Percentiles rank a stretch among this genome's conserved stretches.
These are phyloP conservation scores for Eurytoma californica DNA, from an alignment of 2,888 invertebrate genomes.

Conservation along the genomic window DNA sequence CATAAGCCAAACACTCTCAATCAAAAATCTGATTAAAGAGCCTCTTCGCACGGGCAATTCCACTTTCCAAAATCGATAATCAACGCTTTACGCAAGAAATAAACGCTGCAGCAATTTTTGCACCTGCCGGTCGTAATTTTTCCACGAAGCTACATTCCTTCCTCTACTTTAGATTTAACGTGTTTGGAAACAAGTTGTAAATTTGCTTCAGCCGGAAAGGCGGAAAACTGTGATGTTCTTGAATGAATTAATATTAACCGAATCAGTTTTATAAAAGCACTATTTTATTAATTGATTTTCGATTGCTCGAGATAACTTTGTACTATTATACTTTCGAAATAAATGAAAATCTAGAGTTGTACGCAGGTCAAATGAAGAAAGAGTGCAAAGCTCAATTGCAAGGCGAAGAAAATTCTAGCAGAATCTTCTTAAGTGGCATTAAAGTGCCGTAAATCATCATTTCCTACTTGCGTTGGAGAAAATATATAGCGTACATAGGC, in stretches of 20 bases:
- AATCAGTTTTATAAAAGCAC: neutral
- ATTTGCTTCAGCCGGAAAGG: neutral
- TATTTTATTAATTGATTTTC: neutral
- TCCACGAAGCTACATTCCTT: neutral
- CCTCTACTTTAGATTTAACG: neutral
- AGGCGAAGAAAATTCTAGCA: slow-evolving; percentile 40
- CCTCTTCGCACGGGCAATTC: slow-evolving; percentile 25
- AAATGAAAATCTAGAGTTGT: neutral
- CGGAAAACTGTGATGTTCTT: neutral
- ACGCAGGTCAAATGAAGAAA: neutral
- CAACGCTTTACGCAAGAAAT: neutral
- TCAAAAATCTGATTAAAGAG: slow-evolving; percentile 46
- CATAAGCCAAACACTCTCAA: slow-evolving; percentile 29
- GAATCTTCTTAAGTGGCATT: slow-evolving; percentile 36
- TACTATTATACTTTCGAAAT: neutral
- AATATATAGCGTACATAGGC: slow-evolving; percentile 16
- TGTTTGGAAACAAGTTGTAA: neutral
- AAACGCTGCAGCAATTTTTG: neutral
- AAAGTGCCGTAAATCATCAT: slow-evolving; percentile 51
- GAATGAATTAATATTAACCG: neutral
- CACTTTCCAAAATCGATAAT: slow-evolving; percentile 36
- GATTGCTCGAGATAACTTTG: neutral
- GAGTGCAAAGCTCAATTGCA: slow-evolving; percentile 1
- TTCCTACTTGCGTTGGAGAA: slow-evolving; percentile 37
- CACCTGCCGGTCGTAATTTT: neutral